Percentiles rank a stretch among this genome's conserved stretches.
These are phyloP conservation scores for Oikopleura vanhoeffeni DNA, from an alignment of 23 tunicate genomes.

Conservation along the genomic window DNA sequence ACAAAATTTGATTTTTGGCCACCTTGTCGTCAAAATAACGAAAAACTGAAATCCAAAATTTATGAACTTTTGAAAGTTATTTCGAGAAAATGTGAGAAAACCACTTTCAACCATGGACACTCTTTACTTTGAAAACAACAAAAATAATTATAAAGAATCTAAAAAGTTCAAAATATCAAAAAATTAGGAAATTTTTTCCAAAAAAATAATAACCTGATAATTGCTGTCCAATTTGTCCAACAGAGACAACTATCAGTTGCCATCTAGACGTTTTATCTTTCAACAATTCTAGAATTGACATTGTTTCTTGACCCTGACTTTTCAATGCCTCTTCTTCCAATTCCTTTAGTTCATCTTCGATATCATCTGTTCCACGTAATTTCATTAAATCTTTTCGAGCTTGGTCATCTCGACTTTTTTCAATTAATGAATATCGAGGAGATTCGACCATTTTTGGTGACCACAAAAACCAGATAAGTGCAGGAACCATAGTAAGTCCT, in stretches of 20 bases:
- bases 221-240: conserved; percentile 41
- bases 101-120: too few species aligned
- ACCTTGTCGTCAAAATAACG: too few species aligned
- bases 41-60: too few species aligned
- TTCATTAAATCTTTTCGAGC: conserved; percentile 33
- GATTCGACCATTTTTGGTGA: conserved; percentile 39
- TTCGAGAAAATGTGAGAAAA: too few species aligned
- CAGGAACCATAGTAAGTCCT: conserved; percentile 42
- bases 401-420: conserved; percentile 21
- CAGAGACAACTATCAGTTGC: conserved; percentile 34
- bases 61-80: too few species aligned
- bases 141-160: too few species aligned
- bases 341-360: conserved; percentile 30
- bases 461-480: conserved; percentile 21
- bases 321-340: conserved; percentile 27
- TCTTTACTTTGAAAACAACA: too few species aligned
- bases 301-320: conserved; percentile 16
- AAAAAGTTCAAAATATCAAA: too few species aligned
- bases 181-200: too few species aligned
- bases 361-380: conserved; percentile 40
- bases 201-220: conserved; percentile 29
- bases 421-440: conserved; percentile 43
- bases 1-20: too few species aligned
- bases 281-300: conserved; percentile 25
- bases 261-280: conserved; percentile 26